Conservation (phyloP, 2,888 invertebrate species). For the Oscheius sp. region DNA sequence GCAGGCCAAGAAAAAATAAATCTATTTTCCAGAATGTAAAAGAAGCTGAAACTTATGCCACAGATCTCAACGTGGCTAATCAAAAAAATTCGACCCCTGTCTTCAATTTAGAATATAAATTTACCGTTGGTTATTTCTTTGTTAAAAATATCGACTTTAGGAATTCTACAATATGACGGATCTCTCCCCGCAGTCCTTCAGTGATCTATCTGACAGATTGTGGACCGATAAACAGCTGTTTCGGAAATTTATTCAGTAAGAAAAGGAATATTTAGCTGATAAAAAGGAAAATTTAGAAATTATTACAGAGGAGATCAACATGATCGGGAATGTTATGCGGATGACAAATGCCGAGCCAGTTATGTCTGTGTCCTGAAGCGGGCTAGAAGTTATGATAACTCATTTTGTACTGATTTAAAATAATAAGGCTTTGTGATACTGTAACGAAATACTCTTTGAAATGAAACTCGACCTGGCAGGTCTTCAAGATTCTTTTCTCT, state of each 20-base stretch:
- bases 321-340: conserved; percentile 50
- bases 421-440: too few species aligned
- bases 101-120: conserved; percentile 53
- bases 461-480: too few species aligned
- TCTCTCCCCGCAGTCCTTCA: conserved; percentile 62
- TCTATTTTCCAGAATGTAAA: conserved; percentile 44
- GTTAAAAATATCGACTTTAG: conserved; percentile 16
- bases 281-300: conserved; percentile 23
- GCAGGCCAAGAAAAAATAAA: conserved; percentile 36
- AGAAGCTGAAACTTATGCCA: conserved; percentile 61
- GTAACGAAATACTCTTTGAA: too few species aligned
- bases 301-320: conserved; percentile 45
- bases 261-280: neutral
- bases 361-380: conserved; percentile 58
- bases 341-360: conserved; percentile 44
- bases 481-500: too few species aligned
- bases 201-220: conserved; percentile 56
- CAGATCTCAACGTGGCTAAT: conserved; percentile 63
- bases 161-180: conserved; percentile 59
- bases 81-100: conserved; percentile 53
- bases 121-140: neutral
- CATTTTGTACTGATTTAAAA: conserved; percentile 39
- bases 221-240: conserved; percentile 54
- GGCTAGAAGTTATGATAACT: conserved; percentile 55
- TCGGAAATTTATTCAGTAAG: conserved; percentile 52